Evolutionary conservation across 1,140 invertebrate genomes (phyloP), one percentile per base, ranked within the genome.

Genomic region (Drosophila asahinai): DNA sequence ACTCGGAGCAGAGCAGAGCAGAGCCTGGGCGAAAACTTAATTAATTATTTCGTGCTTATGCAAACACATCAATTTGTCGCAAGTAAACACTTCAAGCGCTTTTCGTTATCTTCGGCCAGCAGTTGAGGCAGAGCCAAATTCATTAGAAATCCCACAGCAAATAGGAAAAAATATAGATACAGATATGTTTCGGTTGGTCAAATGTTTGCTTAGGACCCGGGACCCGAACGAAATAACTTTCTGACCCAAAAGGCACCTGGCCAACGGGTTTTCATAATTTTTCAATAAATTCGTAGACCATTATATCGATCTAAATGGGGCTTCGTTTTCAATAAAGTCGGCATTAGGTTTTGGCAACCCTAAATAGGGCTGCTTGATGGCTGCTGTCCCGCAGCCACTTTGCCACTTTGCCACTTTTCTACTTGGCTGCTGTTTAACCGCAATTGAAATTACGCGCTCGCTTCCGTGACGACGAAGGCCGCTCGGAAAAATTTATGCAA

Each of bases 401-500:
- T 67, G 59, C 61, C 67, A 68, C 81, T 81, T 80, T 81, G 66
- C 70, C 75, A 77, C 83, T 89, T 87, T 89, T 90, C 84, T 84
- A 89, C 86, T 87, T 81, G 84, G 84, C 77, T 87, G 84, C 86
- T 84, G 86, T 90, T 91, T 86, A 90, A 90, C 86, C 86, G 86
- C 86, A 90, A 90, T 90, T 90, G 86, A 90, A 90, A 90, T 90
- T 90, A 90, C 86, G 79, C 86, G 86, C 81, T 79, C 51, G 73
- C 81, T 84, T 78, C 84, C 84, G 82, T 90, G 75, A 83, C 83
- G 80, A 67, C 65, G 55, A 63, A 70, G 73, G 67, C 74, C 61
- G 72, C 79, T 42, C 64, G 38, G 38, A 73, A 63, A 87, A 87
- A 87, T 91, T 91, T 91, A 92, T 92, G 91, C 84, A 92, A 92